These are phyloP conservation scores for Spilogale gracilis DNA, from an alignment of 2,113 vertebrate species.

Conservation along the genomic window DNA sequence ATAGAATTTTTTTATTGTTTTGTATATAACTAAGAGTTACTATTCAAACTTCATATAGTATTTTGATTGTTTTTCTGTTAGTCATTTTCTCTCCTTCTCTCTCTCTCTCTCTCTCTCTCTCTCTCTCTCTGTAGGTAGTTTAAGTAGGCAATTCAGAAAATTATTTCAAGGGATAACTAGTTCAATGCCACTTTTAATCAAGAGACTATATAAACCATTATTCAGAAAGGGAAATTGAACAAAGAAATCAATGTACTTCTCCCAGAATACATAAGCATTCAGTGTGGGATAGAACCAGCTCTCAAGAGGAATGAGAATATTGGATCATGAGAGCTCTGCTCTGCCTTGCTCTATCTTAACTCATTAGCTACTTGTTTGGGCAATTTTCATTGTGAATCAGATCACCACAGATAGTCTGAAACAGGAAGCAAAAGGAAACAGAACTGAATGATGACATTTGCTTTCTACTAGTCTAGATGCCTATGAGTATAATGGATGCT, in stretches of 20 bases:
- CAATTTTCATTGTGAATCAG: background rate
- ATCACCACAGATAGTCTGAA: background rate
- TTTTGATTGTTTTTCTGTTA: background rate
- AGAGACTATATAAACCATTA: background rate
- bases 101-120: background rate
- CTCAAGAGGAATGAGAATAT: background rate
- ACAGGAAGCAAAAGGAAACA: background rate
- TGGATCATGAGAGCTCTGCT: background rate
- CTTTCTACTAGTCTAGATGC: background rate
- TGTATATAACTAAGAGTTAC: background rate
- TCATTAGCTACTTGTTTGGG: background rate
- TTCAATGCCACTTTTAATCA: background rate
- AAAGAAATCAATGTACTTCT: background rate
- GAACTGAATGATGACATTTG: background rate
- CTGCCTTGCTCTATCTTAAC: background rate
- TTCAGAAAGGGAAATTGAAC: slow-evolving; percentile 1
- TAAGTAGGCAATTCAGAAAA: slow-evolving; percentile 53
- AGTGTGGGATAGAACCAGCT: background rate
- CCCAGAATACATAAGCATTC: background rate
- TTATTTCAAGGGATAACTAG: background rate
- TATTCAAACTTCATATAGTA: background rate
- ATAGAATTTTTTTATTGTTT: background rate
- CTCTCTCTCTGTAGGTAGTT: background rate
- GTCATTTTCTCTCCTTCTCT: background rate
- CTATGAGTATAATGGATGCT: background rate